Evolutionary conservation across 2,113 vertebrate species (phyloP), one percentile per base, ranked within the genome.

Genomic region (Zosterops pallidus): DNA sequence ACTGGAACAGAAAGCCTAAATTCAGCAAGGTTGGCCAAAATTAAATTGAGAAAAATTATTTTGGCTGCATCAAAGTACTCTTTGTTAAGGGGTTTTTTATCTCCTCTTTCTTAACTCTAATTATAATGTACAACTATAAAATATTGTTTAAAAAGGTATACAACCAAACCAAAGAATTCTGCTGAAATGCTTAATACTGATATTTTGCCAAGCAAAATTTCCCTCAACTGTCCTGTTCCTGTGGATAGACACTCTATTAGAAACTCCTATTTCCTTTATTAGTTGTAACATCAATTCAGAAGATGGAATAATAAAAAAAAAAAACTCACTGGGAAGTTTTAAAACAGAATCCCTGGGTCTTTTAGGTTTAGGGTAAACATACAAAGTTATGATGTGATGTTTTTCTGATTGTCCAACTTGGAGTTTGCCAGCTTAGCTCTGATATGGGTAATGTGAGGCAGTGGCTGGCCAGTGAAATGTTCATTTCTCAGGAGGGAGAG

Each of bases 361-460:
- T 77, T 15, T 31, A 85, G 47, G 8, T 19, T 81, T 41, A 49
- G 49, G 10, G 21, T 64, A 75, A 82, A 24, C 5, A 46, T 5
- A 31, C 9, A n/a, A 49, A 79, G 37, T 12, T 35, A 46, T 4
- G 17, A 63, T 55, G 9, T 11, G n/a, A 63, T 5, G 19, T 13
- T 81, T 87, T 35, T 78, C 57, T 3, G 2, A 71, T 5, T 41
- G 9, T 28, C 9, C 28, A 68, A 31, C 33, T 1, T 10, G n/a
- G 56, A 47, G 26, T 71, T 78, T 63, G 29, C 18, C 60, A 70
- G 25, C 22, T 90, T 49, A 44, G 10, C 10, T 68, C 67, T 23
- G 8, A 16, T 14, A 56, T 0, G 3, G 5, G 11, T 41, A 79
- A 80, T 0, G 0, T 24, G 60, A 65, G 57, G 31, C 57, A 68